Evolutionary conservation across 2,797 vertebrate species (phyloP), one percentile per base, ranked within the genome.

Genomic region (Tympanoctomys barrerae): DNA sequence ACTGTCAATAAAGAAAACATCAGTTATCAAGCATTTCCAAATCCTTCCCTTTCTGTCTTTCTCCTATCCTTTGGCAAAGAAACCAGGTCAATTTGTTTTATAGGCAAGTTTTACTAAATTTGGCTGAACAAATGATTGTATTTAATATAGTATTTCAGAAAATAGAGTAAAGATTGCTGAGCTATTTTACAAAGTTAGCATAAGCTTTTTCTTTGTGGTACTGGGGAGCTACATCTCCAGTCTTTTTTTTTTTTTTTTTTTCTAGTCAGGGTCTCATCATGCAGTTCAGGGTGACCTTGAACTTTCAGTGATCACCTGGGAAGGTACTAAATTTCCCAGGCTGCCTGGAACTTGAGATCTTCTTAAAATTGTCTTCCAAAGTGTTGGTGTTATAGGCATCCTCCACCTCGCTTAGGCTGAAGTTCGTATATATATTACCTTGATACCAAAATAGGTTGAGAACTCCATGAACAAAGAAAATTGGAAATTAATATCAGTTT

Each of bases 401-500:
- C 3, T 31, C 7, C 46, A 78, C 46, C 28, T 33, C 31, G 16
- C 16, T 16, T 21, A 31, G 24, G 46, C 46, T 80, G 39, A 39
- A 24, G 6, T 94, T 36, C 49, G 16, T 57, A 9, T 57, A 59
- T 39, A 39, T 39, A 39, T n/a, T n/a, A 61, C 24, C n/a, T 89
- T 73, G 18, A 81, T 66, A 86, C 66, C 68, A 86, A 92, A 92
- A 49, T 52, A 88, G 19, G 42, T 70, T 36, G 68, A 92, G 36
- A 90, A 75, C 64, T 80, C 36, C 79, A 19, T 4, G 66, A 39
- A 61, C 78, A 87, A 89, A 71, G 61, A 54, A 89, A 82, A 90
- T 70, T 52, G 52, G 22, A 94, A 46, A 79, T 82, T 54, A 94
- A 85, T 59, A 46, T 91, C 46, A 28, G 64, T 93, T 85, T 75